Evolutionary conservation across 1,140 invertebrate species (phyloP).

Genomic region (Adoxophyes honmai): DNA sequence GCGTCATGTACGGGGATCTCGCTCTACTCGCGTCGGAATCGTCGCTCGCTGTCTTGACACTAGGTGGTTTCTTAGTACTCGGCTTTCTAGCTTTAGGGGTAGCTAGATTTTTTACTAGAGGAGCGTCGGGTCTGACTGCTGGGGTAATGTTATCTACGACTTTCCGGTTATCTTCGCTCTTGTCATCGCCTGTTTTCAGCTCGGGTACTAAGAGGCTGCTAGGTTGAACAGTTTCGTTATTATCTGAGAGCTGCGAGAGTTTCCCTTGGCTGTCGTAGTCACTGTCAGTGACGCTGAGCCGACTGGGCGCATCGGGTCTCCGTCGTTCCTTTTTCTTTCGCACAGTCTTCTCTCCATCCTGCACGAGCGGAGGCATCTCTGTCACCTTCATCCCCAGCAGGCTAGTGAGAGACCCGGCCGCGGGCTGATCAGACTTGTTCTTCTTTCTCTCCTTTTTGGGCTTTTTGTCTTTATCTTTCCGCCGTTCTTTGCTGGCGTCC

Average conservation of each 20-base stretch:
- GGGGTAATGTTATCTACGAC: background rate
- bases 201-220: constrained; percentile 59
- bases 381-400: constrained; percentile 54
- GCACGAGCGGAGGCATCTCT: constrained; percentile 13
- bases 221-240: constrained; percentile 43
- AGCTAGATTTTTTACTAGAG: no score
- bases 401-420: constrained; percentile 32
- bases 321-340: constrained; percentile 17
- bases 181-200: constrained; percentile 39
- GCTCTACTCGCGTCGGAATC: background rate
- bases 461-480: constrained; percentile 14
- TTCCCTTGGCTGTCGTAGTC: constrained; percentile 59
- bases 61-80: background rate
- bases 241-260: constrained; percentile 43
- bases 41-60: background rate
- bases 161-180: background rate
- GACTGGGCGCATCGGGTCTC: background rate
- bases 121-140: no score
- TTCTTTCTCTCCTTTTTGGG: constrained; percentile 16
- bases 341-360: constrained; percentile 4
- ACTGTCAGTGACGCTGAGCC: constrained; percentile 37
- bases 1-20: background rate
- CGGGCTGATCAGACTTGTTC: constrained; percentile 10
- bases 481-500: constrained; percentile 4
- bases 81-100: background rate